These are phyloP conservation scores for Subacronicta megacephala DNA, from an alignment of 2,888 invertebrate species.

Conservation along the genomic window DNA sequence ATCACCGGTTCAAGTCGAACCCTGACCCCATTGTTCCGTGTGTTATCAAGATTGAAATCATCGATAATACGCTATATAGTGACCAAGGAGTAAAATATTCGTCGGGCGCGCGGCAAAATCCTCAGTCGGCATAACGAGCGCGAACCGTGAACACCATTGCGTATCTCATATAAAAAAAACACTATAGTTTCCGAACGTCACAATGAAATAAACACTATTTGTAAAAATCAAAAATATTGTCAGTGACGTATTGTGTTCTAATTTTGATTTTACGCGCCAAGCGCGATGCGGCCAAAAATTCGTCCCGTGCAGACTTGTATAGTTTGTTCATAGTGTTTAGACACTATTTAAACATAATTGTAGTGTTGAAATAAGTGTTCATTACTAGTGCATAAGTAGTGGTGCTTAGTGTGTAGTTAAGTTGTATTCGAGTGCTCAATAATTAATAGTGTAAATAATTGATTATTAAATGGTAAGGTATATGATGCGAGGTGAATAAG, in stretches of 20 bases:
- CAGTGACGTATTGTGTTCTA: conserved; percentile 71
- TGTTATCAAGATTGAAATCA: conserved; percentile 86
- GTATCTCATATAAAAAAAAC: conserved; percentile 56
- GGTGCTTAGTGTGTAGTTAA: conserved; percentile 39
- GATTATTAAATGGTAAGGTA: conserved; percentile 65
- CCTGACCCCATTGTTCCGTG: conserved; percentile 81
- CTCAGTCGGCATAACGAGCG: conserved; percentile 81
- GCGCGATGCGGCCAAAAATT: conserved; percentile 60
- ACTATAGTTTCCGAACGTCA: conserved; percentile 60
- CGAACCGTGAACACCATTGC: conserved; percentile 72
- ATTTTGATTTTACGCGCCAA: conserved; percentile 73
- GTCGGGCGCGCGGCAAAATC: conserved; percentile 70
- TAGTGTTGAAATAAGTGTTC: conserved; percentile 46
- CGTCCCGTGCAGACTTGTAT: conserved; percentile 48
- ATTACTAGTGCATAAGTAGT: conserved; percentile 30
- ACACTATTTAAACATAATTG: conserved; percentile 50
- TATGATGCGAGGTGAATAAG: conserved; percentile 55
- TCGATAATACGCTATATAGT: conserved; percentile 82
- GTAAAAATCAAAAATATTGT: conserved; percentile 64
- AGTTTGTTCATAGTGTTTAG: conserved; percentile 57
- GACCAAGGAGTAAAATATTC: conserved; percentile 77
- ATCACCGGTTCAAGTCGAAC: conserved; percentile 74
- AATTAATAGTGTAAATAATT: conserved; percentile 52
- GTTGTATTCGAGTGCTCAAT: conserved; percentile 56
- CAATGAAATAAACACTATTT: conserved; percentile 67